Evolutionary conservation across 2,113 vertebrate genomes (phyloP).

Genomic region (Amphiprion percula): DNA sequence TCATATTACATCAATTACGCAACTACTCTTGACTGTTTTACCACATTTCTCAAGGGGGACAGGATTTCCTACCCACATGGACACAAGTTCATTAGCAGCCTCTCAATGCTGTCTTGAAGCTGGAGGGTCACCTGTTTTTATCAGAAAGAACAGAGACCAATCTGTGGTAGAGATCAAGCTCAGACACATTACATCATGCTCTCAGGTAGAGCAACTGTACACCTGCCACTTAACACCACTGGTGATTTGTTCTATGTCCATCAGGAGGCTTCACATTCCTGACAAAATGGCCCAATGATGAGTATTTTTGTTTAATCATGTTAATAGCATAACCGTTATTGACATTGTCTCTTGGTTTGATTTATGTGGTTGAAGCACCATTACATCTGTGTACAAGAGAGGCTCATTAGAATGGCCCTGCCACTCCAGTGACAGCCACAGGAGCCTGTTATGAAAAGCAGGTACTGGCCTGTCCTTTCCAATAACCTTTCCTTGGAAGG

Average conservation of each 20-base stretch:
- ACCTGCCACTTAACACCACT: constrained; percentile 9
- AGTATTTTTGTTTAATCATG: constrained; percentile 54
- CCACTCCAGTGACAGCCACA: constrained; percentile 69
- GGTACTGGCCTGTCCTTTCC: constrained; percentile 79
- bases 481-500: constrained; percentile 80
- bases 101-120: constrained; percentile 1
- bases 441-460: constrained; percentile 78
- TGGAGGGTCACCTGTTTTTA: neutral
- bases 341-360: constrained; percentile 64
- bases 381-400: constrained; percentile 60
- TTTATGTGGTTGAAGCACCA: constrained; percentile 61
- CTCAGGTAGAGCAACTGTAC: neutral
- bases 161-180: constrained; percentile 14
- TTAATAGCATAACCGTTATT: constrained; percentile 69
- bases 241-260: neutral
- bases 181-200: neutral
- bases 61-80: constrained; percentile 12
- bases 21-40: constrained; percentile 20
- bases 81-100: constrained; percentile 33
- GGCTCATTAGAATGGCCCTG: constrained; percentile 80
- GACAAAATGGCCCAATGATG: constrained; percentile 53
- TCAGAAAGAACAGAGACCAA: neutral
- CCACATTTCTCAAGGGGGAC: constrained; percentile 5
- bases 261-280: constrained; percentile 14
- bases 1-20: constrained; percentile 16